phyloP scores from a whole-genome alignment of 2,113 vertebrate species.

The Sorex fumeus region DNA sequence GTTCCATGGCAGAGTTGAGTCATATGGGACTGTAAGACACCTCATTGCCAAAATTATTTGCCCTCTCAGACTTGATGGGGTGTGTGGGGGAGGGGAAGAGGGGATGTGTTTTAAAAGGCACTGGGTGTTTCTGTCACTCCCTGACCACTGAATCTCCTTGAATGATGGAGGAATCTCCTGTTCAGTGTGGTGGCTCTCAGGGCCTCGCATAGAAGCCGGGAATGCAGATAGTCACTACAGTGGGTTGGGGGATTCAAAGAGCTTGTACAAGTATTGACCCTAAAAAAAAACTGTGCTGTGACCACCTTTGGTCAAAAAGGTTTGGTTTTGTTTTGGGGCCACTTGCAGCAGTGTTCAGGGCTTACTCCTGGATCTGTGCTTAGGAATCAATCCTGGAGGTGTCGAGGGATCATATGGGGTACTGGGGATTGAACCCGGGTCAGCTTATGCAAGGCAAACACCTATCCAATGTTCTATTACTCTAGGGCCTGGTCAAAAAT shows the following conservation, averaged over 20 bases:
- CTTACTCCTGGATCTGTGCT: too few relatives aligned
- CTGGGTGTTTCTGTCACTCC: neutral
- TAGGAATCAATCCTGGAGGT: too few relatives aligned
- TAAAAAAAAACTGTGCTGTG: neutral
- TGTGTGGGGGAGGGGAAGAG: neutral
- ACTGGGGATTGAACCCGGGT: too few relatives aligned
- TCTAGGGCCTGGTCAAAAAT: too few relatives aligned
- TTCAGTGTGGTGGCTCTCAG: neutral
- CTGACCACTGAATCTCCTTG: neutral
- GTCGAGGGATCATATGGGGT: too few relatives aligned
- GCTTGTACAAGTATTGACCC: neutral
- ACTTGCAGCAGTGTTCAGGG: too few relatives aligned
- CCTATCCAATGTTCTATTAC: too few relatives aligned
- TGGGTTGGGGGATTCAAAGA: neutral
- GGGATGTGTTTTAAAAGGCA: neutral
- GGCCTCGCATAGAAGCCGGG: neutral
- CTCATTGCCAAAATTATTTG: neutral
- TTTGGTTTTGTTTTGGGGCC: too few relatives aligned
- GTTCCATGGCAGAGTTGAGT: neutral
- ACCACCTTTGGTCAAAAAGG: conserved; percentile 13
- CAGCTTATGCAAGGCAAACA: too few relatives aligned
- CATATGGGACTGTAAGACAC: neutral
- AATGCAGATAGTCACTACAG: neutral
- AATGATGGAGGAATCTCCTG: neutral
- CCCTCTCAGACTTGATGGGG: neutral